Evolutionary conservation across 2,888 invertebrate species (phyloP).

Genomic region (Stegana nigrithorax): DNA sequence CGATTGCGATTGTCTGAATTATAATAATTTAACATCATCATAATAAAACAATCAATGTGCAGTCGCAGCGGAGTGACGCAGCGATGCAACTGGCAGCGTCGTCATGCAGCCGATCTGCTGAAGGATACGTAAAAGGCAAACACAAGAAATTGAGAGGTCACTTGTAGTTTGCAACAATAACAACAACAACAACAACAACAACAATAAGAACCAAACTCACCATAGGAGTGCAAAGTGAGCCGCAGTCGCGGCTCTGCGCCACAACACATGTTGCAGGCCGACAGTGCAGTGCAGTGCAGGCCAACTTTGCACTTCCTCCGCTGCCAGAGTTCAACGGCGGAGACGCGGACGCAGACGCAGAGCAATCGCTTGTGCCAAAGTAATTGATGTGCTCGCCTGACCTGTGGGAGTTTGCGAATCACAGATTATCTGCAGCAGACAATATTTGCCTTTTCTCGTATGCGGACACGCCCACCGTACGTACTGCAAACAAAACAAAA

Average conservation of each 20-base stretch:
- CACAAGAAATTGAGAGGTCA: constrained; percentile 59
- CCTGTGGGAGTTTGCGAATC: constrained; percentile 66
- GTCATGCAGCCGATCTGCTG: constrained; percentile 20
- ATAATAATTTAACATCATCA: constrained; percentile 65
- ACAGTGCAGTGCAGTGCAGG: background rate
- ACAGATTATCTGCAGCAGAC: constrained; percentile 66
- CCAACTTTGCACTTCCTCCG: background rate
- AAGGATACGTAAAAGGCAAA: constrained; percentile 56
- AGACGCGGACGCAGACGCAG: background rate
- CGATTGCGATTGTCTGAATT: constrained; percentile 64
- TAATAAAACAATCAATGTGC: constrained; percentile 60
- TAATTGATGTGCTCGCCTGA: constrained; percentile 67
- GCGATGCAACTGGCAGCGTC: constrained; percentile 28
- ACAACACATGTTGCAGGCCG: constrained; percentile 13
- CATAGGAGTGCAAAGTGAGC: background rate
- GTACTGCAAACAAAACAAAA: background rate
- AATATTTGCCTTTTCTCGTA: constrained; percentile 49
- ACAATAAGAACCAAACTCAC: background rate
- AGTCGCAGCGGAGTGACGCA: constrained; percentile 34
- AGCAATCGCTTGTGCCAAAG: constrained; percentile 61
- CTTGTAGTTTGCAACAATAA: constrained; percentile 33
- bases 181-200: background rate
- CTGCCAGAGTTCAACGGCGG: constrained; percentile 21
- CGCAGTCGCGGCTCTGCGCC: too few species aligned
- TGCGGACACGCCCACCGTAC: constrained; percentile 1